A percentile compares a stretch with the other conserved stretches of the same genome.
phyloP scores from a whole-genome alignment of 2,888 invertebrate genomes.

The Acleris sparsana region DNA sequence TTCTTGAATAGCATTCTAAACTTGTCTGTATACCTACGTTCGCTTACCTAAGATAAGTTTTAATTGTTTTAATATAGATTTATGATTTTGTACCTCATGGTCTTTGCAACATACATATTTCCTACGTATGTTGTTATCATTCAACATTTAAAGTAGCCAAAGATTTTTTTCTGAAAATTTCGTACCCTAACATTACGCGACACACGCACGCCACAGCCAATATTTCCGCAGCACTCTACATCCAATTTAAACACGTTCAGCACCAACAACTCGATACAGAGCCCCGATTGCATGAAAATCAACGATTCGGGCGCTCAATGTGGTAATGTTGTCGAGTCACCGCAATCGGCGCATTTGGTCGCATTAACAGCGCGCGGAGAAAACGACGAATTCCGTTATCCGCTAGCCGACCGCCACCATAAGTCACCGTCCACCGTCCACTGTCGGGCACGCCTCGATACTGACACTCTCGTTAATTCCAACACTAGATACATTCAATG shows the following conservation, averaged over 20 bases:
- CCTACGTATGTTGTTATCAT: no score
- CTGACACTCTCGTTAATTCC: conserved; percentile 27
- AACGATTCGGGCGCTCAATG: not conserved
- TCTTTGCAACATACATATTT: no score
- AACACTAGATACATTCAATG: conserved; percentile 21
- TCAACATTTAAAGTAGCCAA: no score
- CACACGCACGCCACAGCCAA: not conserved
- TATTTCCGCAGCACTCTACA: conserved; percentile 2
- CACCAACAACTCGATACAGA: no score
- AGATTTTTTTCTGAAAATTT: no score
- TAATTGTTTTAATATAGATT: no score
- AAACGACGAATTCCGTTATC: conserved; percentile 61
- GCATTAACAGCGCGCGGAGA: conserved; percentile 48
- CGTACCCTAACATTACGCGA: no score
- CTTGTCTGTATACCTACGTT: no score
- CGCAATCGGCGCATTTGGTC: conserved; percentile 19
- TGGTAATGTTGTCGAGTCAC: conserved; percentile 12
- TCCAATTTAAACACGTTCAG: not conserved
- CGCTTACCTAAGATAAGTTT: no score
- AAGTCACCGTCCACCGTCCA: conserved; percentile 32
- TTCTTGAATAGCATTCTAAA: not conserved
- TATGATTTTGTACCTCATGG: no score
- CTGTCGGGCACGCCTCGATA: conserved; percentile 18
- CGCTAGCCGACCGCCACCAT: conserved; percentile 35
- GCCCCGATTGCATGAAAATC: no score